Evolutionary conservation across 2,888 invertebrate species (phyloP).

Genomic region (Chrysopilus asiliformis): DNA sequence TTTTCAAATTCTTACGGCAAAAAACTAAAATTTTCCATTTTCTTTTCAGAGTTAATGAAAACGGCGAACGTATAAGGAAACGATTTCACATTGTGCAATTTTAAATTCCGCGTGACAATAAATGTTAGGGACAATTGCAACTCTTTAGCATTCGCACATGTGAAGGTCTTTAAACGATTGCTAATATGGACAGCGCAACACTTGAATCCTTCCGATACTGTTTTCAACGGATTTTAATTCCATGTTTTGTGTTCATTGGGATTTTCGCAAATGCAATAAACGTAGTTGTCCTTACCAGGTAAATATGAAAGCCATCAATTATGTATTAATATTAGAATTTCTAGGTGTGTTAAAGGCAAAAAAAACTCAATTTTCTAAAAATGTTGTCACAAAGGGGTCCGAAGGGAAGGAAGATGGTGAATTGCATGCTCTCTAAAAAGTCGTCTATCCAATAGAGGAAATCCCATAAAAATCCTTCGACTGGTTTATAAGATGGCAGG

Average conservation of each 20-base stretch:
- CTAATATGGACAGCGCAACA: constrained; percentile 15
- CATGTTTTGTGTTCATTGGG: constrained; percentile 50
- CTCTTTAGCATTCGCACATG: too few relatives aligned
- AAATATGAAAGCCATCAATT: constrained; percentile 17
- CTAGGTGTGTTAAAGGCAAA: neutral
- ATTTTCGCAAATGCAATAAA: constrained; percentile 51
- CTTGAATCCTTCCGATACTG: constrained; percentile 36
- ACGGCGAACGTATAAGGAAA: neutral
- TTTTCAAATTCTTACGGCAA: too few relatives aligned
- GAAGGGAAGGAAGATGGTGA: neutral
- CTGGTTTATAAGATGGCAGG: too few relatives aligned
- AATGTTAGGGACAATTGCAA: too few relatives aligned
- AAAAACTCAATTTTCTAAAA: neutral
- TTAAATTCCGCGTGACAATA: neutral
- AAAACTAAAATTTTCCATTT: too few relatives aligned
- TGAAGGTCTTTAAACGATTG: neutral
- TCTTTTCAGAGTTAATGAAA: too few relatives aligned
- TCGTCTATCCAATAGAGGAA: too few relatives aligned
- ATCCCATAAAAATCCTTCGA: too few relatives aligned
- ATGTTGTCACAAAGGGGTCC: neutral
- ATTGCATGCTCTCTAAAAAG: too few relatives aligned
- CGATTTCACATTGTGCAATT: neutral
- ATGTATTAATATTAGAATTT: neutral
- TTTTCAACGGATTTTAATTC: constrained; percentile 49
- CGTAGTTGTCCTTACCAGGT: constrained; percentile 43